Conservation (phyloP, 2,797 vertebrate genomes). For the Phaenicophaeus curvirostris region DNA sequence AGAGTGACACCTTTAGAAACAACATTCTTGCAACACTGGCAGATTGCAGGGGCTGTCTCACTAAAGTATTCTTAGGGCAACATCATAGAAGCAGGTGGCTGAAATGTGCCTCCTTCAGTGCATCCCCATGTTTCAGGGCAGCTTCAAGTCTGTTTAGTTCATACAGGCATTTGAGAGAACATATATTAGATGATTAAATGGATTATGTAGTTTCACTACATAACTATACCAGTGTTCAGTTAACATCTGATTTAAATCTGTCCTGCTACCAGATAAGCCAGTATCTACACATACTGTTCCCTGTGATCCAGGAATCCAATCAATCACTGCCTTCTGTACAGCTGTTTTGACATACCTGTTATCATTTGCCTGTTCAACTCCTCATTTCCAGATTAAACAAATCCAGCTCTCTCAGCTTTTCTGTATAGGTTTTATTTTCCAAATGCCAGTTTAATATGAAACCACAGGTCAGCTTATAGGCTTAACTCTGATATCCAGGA, state of each 20-base stretch:
- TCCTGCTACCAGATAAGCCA: not conserved
- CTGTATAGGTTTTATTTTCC: constrained; percentile 16
- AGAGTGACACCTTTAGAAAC: not conserved
- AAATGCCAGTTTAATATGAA: constrained; percentile 9
- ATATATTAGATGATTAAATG: not conserved
- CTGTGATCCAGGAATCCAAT: not conserved
- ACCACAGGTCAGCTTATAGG: not conserved
- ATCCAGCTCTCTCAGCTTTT: not conserved
- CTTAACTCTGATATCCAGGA: constrained; percentile 1
- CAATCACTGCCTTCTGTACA: not conserved
- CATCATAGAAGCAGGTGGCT: not conserved
- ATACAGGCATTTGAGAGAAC: not conserved
- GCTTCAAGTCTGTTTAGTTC: not conserved
- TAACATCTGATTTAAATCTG: not conserved
- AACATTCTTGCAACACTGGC: not conserved
- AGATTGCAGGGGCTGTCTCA: not conserved
- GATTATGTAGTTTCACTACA: not conserved
- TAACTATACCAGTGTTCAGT: not conserved
- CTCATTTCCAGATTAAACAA: constrained; percentile 51
- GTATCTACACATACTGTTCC: not conserved
- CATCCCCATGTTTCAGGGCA: not conserved
- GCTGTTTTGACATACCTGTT: not conserved
- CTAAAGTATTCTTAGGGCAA: not conserved
- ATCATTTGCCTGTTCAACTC: not conserved
- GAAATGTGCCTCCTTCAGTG: not conserved